Conservation (phyloP, 2,113 vertebrate genomes). For the Chloroceryle aenea region DNA sequence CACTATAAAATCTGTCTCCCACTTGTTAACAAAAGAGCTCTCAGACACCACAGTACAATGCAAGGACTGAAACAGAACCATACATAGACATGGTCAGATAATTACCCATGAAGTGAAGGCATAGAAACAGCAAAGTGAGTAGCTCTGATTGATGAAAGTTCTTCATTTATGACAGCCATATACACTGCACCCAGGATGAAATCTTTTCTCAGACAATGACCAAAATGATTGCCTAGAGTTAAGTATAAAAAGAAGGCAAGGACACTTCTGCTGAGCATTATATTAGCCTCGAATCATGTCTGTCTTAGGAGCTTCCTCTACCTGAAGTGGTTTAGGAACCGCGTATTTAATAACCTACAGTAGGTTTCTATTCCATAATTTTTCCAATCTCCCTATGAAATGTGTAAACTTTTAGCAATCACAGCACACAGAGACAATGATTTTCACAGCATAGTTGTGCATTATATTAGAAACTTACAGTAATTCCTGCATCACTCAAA, state of each 20-base stretch:
- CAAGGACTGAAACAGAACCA: background rate
- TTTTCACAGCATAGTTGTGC: background rate
- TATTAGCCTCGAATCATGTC: background rate
- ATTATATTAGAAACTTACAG: background rate
- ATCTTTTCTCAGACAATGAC: background rate
- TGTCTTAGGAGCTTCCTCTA: background rate
- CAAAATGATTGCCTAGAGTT: background rate
- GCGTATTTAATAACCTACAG: background rate
- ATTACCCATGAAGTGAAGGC: background rate
- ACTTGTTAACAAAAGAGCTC: background rate
- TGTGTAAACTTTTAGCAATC: background rate
- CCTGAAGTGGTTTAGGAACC: background rate
- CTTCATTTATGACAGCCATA: background rate
- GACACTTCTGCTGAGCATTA: background rate
- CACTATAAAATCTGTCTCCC: background rate
- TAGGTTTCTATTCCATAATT: background rate
- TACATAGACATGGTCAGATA: background rate
- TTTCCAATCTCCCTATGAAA: background rate
- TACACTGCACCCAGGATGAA: background rate
- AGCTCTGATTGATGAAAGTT: background rate
- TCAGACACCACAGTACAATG: background rate
- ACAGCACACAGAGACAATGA: background rate
- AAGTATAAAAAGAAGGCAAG: background rate
- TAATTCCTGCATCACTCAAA: background rate
- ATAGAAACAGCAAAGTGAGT: background rate